Percentiles rank a stretch among this genome's conserved stretches.
Evolutionary conservation across 2,888 invertebrate species (phyloP).

Genomic region (Lamellibrachia columna): DNA sequence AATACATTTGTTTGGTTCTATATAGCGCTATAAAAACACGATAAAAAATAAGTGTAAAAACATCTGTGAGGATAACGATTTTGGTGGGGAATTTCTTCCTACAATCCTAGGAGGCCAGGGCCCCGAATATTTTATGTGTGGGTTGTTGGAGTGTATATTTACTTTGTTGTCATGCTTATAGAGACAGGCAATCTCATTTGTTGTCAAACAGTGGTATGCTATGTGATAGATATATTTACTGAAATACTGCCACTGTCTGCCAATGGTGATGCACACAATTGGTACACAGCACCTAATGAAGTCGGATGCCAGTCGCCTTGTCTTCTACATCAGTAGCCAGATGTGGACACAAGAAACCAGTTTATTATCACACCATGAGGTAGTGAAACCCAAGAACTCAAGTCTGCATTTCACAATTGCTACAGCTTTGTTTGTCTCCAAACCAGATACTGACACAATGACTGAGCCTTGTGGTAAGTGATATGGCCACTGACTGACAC

Average conservation of each 20-base stretch:
- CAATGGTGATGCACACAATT: neutral
- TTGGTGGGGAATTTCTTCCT: no score
- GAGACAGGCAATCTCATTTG: no score
- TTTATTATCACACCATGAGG: slow-evolving; percentile 12
- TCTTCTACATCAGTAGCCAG: neutral
- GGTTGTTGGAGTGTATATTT: no score
- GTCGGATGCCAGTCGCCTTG: neutral
- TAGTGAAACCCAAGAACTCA: neutral
- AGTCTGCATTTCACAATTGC: neutral
- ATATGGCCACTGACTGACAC: neutral
- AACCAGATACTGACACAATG: neutral
- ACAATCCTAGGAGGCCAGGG: no score
- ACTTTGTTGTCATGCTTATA: no score
- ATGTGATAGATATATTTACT: neutral
- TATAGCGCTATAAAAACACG: no score
- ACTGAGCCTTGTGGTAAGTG: neutral
- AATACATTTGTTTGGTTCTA: no score
- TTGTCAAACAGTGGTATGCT: no score
- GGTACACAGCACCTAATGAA: neutral
- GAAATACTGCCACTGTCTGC: neutral
- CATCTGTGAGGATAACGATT: no score
- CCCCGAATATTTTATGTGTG: no score
- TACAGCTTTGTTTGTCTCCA: neutral
- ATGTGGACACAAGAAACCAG: neutral
- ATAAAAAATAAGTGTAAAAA: no score